Conservation (phyloP, 1,140 invertebrate species). For the Diachasma alloeum region DNA sequence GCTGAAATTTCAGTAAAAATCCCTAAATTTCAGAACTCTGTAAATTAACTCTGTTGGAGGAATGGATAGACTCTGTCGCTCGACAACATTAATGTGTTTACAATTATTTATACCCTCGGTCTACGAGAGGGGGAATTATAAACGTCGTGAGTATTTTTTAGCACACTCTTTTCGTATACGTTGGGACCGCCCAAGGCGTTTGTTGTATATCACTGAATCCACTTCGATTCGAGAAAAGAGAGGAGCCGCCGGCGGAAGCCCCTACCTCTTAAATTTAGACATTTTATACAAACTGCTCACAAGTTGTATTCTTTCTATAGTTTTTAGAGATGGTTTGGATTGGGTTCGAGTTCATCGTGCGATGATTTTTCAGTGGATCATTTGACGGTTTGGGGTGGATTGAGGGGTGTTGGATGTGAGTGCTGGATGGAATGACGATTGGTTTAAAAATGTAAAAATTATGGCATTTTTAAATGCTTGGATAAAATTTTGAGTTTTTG, state of each 20-base stretch:
- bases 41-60: too few relatives aligned
- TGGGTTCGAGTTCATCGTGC: not conserved
- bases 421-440: too few relatives aligned
- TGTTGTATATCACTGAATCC: conserved; percentile 28
- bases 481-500: too few relatives aligned
- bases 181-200: conserved; percentile 23
- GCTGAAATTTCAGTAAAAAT: too few relatives aligned
- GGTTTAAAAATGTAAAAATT: too few relatives aligned
- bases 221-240: conserved; percentile 12
- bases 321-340: conserved; percentile 23
- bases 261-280: conserved; percentile 39
- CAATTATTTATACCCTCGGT: conserved; percentile 26
- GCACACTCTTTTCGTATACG: conserved; percentile 14
- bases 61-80: not conserved
- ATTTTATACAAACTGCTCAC: conserved; percentile 33
- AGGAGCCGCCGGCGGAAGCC: conserved; percentile 9
- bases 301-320: conserved; percentile 22
- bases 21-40: too few relatives aligned
- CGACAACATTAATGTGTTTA: conserved; percentile 22
- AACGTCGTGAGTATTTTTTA: conserved; percentile 21
- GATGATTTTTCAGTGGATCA: conserved; percentile 5
- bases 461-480: too few relatives aligned
- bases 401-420: too few relatives aligned
- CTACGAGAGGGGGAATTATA: conserved; percentile 3
- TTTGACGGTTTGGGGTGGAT: too few relatives aligned